phyloP scores from a whole-genome alignment of 1,140 invertebrate species.

The Calliphora vicina region DNA sequence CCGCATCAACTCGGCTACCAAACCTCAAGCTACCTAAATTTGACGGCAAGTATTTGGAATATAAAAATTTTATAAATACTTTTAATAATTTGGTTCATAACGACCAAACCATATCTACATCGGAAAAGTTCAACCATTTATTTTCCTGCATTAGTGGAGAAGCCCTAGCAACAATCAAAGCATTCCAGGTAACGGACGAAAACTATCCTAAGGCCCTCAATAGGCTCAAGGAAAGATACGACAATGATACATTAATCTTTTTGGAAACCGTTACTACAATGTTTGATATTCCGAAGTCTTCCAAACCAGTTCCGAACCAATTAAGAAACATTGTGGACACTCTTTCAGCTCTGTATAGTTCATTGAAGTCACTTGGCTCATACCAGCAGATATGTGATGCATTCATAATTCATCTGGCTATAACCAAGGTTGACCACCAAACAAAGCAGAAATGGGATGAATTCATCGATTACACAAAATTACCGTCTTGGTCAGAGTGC shows the following conservation, averaged over 20 bases:
- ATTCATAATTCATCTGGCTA: conserved; percentile 16
- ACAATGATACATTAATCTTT: conserved; percentile 29
- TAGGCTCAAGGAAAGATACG: conserved; percentile 31
- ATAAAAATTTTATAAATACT: conserved; percentile 29
- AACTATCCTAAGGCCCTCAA: conserved; percentile 23
- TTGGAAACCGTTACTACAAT: too few relatives aligned
- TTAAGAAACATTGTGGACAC: conserved; percentile 24
- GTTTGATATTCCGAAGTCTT: conserved; percentile 2
- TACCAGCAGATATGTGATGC: background rate
- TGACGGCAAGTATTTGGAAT: conserved; percentile 36
- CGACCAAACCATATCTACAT: background rate
- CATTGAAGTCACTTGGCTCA: conserved; percentile 16
- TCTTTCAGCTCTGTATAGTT: conserved; percentile 20
- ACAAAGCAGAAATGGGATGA: conserved; percentile 19
- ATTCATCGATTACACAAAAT: background rate
- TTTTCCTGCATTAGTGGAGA: conserved; percentile 14
- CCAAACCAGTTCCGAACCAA: background rate
- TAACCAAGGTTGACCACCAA: background rate
- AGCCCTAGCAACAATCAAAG: conserved; percentile 4
- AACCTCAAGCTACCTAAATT: conserved; percentile 31
- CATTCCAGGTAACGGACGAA: conserved; percentile 38
- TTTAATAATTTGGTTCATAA: conserved; percentile 33
- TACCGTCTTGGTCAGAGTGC: background rate
- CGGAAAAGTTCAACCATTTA: conserved; percentile 39
- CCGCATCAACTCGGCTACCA: background rate